Base-by-base conservation (phyloP, 2,113 vertebrate species). In the Copsychus sechellarum region DNA sequence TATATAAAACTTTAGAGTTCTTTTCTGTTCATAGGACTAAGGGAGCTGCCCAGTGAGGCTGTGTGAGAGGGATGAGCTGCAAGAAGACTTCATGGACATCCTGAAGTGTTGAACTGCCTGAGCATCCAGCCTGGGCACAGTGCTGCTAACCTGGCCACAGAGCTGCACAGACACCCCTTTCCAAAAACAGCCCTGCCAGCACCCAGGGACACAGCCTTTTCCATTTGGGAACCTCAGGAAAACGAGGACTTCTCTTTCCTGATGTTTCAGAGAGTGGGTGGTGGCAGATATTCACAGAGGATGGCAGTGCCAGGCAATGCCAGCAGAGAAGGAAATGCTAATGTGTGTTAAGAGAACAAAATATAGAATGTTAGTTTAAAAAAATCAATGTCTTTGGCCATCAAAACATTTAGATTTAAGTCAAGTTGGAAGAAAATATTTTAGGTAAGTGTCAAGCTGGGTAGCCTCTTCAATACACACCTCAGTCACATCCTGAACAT, bases 221-320 rank as follows among this genome's bases (percentile, higher is more conserved):
- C 42, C 7, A 4, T 34, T 1, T 36, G 58, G 40, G 40, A 14
- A 18, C 18, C 53, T 34, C 29, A 31, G 64, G 29, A 31, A 62
- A 50, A 64, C 3, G 1, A 73, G 72, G 54, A 77, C 3, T 14
- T 61, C 45, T 78, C 64, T 29, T 61, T 78, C 50, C 50, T 53
- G 26, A 36, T 0, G 0, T 20, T 45, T 47, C 56, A 61, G 69
- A 42, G 8, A 36, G 28, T 21, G n/a, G 57, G 22, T 54, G 42
- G 22, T 36, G n/a, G 18, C 34, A 71, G 65, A 48, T 40, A 29
- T 47, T 54, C 48, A 70, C 18, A 47, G 57, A 29, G 45, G 18
- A 53, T 3, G 3, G 58, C 5, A 12, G 42, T 28, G 64, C 1
- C 3, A 81, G 53, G 62, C 0, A 0, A 61, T 1, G 0, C 17